These are phyloP conservation scores for Psilopogon haemacephalus DNA, from an alignment of 2,113 vertebrate genomes.

Conservation along the genomic window DNA sequence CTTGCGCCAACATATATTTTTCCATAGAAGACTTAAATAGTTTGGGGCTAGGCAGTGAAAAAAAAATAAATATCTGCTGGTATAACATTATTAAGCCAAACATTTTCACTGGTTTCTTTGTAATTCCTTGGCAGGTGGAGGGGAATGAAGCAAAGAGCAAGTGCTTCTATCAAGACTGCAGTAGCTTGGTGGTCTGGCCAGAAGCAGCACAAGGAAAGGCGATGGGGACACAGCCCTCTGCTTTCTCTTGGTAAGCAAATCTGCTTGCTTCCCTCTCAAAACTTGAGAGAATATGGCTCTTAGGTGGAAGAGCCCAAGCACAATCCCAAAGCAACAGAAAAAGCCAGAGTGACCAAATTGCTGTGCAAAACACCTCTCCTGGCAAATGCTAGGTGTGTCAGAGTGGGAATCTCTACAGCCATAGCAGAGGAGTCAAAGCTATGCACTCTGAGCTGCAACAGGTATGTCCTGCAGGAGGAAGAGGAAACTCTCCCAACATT, in stretches of 20 bases:
- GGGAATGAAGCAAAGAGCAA: background rate
- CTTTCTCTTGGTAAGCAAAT: background rate
- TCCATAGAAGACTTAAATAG: background rate
- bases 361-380: background rate
- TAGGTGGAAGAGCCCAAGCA: background rate
- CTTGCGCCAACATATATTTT: background rate
- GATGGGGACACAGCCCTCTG: background rate
- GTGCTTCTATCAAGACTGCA: background rate
- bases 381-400: accelerated
- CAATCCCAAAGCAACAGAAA: background rate
- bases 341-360: background rate
- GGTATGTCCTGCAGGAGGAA: background rate
- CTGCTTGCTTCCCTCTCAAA: background rate
- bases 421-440: background rate
- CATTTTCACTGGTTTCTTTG: background rate
- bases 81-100: background rate
- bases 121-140: background rate
- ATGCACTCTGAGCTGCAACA: background rate
- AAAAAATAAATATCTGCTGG: background rate
- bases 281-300: background rate
- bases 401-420: background rate
- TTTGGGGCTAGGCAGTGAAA: background rate
- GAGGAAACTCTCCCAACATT: background rate
- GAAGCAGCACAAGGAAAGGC: background rate
- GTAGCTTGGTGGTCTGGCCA: background rate